A percentile compares a stretch with the other conserved stretches of the same genome.
These are phyloP conservation scores for Pseudomugil tenellus DNA, from an alignment of 2,797 vertebrate genomes.

Conservation along the genomic window DNA sequence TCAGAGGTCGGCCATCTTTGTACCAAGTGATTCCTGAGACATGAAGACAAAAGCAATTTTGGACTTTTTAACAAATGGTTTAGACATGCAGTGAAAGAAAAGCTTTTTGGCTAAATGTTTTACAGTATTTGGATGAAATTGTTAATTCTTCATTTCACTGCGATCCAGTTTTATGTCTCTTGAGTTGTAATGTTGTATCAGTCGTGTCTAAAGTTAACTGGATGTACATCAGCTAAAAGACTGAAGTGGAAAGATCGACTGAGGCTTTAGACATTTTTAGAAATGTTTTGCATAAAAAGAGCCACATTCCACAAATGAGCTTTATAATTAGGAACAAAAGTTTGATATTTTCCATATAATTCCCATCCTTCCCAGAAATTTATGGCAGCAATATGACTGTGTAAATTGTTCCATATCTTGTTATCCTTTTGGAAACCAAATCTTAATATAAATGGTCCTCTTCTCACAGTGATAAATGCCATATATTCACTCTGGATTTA, in stretches of 20 bases:
- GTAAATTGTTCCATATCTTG: not conserved
- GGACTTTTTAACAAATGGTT: not conserved
- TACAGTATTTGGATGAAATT: not conserved
- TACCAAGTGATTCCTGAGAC: slow-evolving; percentile 90
- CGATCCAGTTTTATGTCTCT: not conserved
- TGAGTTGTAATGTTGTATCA: not conserved
- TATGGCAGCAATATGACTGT: not conserved
- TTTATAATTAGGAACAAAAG: not conserved
- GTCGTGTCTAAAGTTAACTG: not conserved
- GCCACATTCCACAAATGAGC: not conserved
- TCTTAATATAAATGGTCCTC: not conserved
- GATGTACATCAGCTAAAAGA: not conserved
- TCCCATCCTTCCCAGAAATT: not conserved
- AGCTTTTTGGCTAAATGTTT: not conserved
- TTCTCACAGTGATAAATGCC: not conserved
- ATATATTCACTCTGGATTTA: not conserved
- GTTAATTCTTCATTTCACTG: not conserved
- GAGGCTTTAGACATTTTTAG: not conserved
- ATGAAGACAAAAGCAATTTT: not conserved
- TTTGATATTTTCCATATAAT: not conserved
- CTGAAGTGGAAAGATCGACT: too few relatives aligned
- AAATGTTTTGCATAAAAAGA: not conserved
- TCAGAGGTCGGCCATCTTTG: slow-evolving; percentile 88
- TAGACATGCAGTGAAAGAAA: not conserved
- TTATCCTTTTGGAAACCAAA: not conserved